A percentile compares a stretch with the other conserved stretches of the same genome.
phyloP scores from a whole-genome alignment of 2,888 invertebrate genomes.

The Oxytorus armatus region DNA sequence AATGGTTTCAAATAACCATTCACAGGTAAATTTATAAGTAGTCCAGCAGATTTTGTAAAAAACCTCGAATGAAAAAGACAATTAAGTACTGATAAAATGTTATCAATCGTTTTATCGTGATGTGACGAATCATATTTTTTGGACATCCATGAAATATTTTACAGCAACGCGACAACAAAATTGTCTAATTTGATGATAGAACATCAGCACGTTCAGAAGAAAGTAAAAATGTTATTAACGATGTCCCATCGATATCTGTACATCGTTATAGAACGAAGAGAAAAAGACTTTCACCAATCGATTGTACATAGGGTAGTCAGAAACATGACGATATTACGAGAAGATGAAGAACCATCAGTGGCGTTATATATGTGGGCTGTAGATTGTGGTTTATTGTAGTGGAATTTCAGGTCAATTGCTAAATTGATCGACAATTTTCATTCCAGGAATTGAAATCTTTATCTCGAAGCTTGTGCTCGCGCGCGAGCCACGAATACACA shows the following conservation, averaged over 20 bases:
- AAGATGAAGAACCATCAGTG: conserved; percentile 52
- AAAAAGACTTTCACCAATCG: background rate
- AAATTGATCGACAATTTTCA: conserved; percentile 83
- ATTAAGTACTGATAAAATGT: no score
- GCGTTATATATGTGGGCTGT: conserved; percentile 73
- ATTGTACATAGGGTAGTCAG: background rate
- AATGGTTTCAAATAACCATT: no score
- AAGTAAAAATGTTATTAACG: no score
- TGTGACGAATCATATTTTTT: background rate
- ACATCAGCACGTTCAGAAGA: no score
- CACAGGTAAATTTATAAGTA: no score
- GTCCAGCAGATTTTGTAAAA: no score
- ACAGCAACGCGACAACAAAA: no score
- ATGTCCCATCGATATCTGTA: no score
- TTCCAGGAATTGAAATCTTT: conserved; percentile 82
- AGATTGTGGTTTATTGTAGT: conserved; percentile 79
- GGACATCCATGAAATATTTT: no score
- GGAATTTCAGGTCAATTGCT: conserved; percentile 83
- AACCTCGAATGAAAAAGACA: no score
- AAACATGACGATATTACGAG: conserved; percentile 32
- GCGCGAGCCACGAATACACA: conserved; percentile 22
- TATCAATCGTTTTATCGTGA: background rate
- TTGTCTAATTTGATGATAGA: no score
- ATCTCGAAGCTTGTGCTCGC: conserved; percentile 71
- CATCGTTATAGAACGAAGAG: background rate